phyloP scores from a whole-genome alignment of 2,113 vertebrate genomes.

The Amphiprion percula region DNA sequence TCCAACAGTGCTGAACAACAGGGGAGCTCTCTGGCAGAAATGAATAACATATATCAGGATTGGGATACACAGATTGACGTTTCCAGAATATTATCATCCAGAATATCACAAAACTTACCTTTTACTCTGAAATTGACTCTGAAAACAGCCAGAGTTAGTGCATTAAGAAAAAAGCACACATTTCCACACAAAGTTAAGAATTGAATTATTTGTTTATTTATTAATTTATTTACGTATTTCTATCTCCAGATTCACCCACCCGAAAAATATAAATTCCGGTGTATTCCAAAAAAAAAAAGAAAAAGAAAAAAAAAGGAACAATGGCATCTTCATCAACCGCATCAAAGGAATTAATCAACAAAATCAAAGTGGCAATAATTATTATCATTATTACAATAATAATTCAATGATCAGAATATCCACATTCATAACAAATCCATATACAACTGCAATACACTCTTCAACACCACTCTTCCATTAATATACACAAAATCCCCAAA shows the following conservation, averaged over 20 bases:
- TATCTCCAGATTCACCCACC: slow-evolving; percentile 86
- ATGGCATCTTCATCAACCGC: slow-evolving; percentile 80
- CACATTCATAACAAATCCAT: slow-evolving; percentile 89
- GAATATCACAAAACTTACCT: too few relatives aligned
- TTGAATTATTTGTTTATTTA: slow-evolving; percentile 87
- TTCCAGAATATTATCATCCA: too few relatives aligned
- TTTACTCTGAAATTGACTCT: not conserved
- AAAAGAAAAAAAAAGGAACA: slow-evolving; percentile 64
- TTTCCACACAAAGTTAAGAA: slow-evolving; percentile 75
- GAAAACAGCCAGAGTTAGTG: not conserved
- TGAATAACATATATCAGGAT: too few relatives aligned
- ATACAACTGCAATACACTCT: slow-evolving; percentile 86
- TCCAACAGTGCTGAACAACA: too few relatives aligned
- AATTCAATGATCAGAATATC: slow-evolving; percentile 87
- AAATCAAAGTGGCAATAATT: slow-evolving; percentile 85
- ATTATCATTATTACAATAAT: slow-evolving; percentile 86
- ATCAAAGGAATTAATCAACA: slow-evolving; percentile 82
- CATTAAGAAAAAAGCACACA: slow-evolving; percentile 48
- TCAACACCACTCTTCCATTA: slow-evolving; percentile 87
- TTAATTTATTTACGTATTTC: slow-evolving; percentile 85
- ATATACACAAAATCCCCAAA: slow-evolving; percentile 87
- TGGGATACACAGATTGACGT: too few relatives aligned
- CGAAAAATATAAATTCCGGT: slow-evolving; percentile 88
- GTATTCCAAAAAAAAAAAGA: slow-evolving; percentile 78
- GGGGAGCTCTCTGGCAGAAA: too few relatives aligned